Base-by-base conservation (phyloP, 2,797 vertebrate species). In the Pseudocheirus occidentalis region DNA sequence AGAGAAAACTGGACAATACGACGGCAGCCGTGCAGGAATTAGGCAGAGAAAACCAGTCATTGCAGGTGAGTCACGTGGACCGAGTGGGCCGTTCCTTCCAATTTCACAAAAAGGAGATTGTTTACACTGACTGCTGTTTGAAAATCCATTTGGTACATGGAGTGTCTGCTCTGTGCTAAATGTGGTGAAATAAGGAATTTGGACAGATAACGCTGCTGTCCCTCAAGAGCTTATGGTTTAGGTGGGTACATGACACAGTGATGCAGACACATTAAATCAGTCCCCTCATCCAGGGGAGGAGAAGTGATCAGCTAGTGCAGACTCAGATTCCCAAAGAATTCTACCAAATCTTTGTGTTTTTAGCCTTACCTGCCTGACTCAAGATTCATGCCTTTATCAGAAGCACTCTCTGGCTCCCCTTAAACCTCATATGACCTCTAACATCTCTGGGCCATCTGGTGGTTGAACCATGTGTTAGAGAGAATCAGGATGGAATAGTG, bases 1-100 rank as follows among this genome's bases (percentile, higher is more conserved):
- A 99, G 96, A 99, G 99, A 97, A 99, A 99, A 97, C 98, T 99
- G 98, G 99, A 99, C 6, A 99, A 99, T 97, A 99, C 99, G 0
- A 99, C 99, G 0, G 99, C 99, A 18, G 99, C 99, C 87, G 99
- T 99, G 99, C 99, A 99, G 98, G 99, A 99, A 96, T 99, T 99
- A 57, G 99, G 99, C 97, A 98, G 99, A 96, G 99, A 99, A 98
- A 99, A 99, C 98, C 99, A 99, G 97, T 99, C 99, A 2, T 99
- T 99, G 54, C 99, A 99, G 99, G 99, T 99, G 96, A 91, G 98
- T 95, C 90, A n/a, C 12, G 59, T 91, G 94, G 13, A 6, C n/a
- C 13, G n/a, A 21, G 5, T 40, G 66, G 46, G 5, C 40, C 21
- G 3, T 27, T 81, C 73, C 73, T 87, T 28, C 73, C 27, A 3